Conservation (phyloP, 2,113 vertebrate species). For the Antechinus stuartii region DNA sequence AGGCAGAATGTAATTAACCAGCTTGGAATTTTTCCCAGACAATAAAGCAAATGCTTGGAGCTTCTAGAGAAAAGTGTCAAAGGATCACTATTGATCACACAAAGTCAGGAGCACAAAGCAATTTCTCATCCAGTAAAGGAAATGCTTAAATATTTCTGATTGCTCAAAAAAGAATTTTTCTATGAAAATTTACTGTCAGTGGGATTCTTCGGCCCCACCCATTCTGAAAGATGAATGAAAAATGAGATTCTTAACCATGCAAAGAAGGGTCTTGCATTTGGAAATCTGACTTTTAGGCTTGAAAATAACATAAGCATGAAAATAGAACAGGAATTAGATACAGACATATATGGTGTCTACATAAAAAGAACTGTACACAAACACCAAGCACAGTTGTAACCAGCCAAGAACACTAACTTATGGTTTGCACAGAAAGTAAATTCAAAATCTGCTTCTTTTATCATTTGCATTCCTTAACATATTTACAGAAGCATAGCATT, state of each 20-base stretch:
- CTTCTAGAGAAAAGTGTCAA: constrained; percentile 36
- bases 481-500: neutral
- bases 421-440: neutral
- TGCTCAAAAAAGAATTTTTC: constrained; percentile 46
- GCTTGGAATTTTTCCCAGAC: constrained; percentile 35
- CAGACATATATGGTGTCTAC: neutral
- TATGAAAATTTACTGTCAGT: neutral
- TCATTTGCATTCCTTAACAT: neutral
- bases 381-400: neutral
- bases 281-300: constrained; percentile 46
- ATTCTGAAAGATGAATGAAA: constrained; percentile 57
- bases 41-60: constrained; percentile 18
- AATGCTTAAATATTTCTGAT: neutral
- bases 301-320: constrained; percentile 8
- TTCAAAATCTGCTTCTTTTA: neutral
- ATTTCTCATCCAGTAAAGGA: neutral
- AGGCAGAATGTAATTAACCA: neutral
- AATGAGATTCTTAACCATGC: constrained; percentile 44
- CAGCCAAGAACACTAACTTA: constrained; percentile 22
- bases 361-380: neutral
- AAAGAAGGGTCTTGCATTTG: constrained; percentile 41
- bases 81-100: constrained; percentile 23
- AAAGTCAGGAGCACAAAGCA: constrained; percentile 18
- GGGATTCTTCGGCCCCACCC: constrained; percentile 40
- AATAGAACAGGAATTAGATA: neutral